Conservation (phyloP, 2,797 vertebrate species). For the Centropyge bicolor region DNA sequence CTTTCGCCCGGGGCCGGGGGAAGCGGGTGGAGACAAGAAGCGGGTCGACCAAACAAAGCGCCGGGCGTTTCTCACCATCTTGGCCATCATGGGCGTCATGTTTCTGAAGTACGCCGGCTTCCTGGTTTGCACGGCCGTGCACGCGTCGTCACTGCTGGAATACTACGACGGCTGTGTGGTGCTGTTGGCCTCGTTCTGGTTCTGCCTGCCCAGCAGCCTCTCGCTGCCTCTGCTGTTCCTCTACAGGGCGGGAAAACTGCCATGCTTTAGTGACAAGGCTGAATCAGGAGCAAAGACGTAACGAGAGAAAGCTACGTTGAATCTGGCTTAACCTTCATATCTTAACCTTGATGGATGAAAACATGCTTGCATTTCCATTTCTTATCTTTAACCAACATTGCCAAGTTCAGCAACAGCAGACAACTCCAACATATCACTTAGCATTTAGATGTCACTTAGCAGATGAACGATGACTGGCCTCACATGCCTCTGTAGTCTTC, state of each 20-base stretch:
- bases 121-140: neutral
- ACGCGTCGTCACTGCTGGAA: rapidly evolving
- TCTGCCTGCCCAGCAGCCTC: slow-evolving; percentile 24
- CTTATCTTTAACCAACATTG: too few species aligned
- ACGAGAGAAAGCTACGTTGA: too few species aligned
- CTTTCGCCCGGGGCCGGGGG: slow-evolving; percentile 11
- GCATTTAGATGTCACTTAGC: too few species aligned
- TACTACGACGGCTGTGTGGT: neutral
- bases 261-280: neutral
- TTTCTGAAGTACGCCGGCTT: slow-evolving; percentile 2
- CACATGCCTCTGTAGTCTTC: too few species aligned
- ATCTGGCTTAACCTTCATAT: too few species aligned
- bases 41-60: slow-evolving; percentile 6
- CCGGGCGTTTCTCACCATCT: neutral
- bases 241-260: neutral
- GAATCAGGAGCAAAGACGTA: too few species aligned
- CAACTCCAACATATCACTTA: too few species aligned
- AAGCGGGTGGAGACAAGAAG: neutral
- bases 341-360: too few species aligned
- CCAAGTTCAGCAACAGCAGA: too few species aligned
- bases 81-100: neutral
- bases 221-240: slow-evolving; percentile 28
- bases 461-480: too few species aligned
- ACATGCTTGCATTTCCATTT: too few species aligned
- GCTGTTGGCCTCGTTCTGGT: slow-evolving; percentile 8